Evolutionary conservation across 2,797 vertebrate species (phyloP), one percentile per base, ranked within the genome.

Genomic region (Pseudochromis fuscus): DNA sequence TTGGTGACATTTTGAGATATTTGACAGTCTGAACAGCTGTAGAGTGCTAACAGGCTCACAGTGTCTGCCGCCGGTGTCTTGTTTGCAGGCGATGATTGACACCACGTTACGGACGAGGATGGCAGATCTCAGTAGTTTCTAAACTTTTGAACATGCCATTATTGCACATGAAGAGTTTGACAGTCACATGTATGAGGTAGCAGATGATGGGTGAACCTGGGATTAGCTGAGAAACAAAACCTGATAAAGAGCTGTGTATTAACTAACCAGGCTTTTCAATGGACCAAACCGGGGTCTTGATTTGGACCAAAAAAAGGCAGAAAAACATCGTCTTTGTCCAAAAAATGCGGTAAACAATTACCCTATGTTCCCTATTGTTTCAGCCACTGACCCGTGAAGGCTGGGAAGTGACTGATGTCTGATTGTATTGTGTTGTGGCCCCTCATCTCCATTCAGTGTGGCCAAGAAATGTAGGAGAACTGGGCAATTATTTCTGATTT

Each of bases 401-500:
- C 85, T 77, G 65, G 62, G 75, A 88, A 87, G 79, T 88, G 89
- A 91, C 85, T 91, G 86, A 90, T 89, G 89, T 90, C 90, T 88
- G 85, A 87, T 89, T 88, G 73, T 72, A 88, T 90, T 85, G 81
- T 72, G 66, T 83, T 79, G 71, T 69, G 55, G 78, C 73, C 73
- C 86, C 82, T 88, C 83, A 87, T 89, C 87, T 86, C 73, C 77
- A 70, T 77, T 82, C 74, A 81, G 73, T 83, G 75, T 84, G 65
- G 75, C 76, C 45, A 77, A 68, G 75, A 86, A 83, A 85, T 86
- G 82, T 81, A 74, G 86, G 84, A 77, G 73, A 88, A 86, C 80
- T 72, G 67, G 86, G 82, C 90, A 93, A 93, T 93, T 92, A 93
- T 93, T 92, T 91, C 84, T 92, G 92, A 93, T 94, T 92, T 93